phyloP scores from a whole-genome alignment of 2,797 vertebrate species.

The Chiroxiphia lanceolata region DNA sequence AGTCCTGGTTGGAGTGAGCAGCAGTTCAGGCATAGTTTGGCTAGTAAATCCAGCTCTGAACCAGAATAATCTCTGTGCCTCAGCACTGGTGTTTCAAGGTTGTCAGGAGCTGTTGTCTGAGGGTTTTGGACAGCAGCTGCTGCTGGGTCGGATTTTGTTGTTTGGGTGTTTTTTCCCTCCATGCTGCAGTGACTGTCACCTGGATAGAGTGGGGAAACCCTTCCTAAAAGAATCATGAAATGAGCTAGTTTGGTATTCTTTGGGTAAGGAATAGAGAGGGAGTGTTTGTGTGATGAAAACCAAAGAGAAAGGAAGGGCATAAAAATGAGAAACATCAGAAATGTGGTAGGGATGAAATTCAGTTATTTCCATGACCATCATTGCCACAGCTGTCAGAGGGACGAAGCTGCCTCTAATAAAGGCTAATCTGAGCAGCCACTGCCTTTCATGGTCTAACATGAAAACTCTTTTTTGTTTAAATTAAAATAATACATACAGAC shows the following conservation, averaged over 20 bases:
- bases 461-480: conserved; percentile 51
- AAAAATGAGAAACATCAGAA: conserved; percentile 15
- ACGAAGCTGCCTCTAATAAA: neutral
- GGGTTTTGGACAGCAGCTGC: neutral
- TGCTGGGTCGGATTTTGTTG: neutral
- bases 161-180: neutral
- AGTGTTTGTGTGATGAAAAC: neutral
- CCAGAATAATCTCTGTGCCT: neutral
- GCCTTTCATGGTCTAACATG: conserved; percentile 6
- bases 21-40: neutral
- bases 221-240: neutral
- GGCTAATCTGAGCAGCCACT: conserved; percentile 12
- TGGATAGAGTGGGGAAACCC: neutral
- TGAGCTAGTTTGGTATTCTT: neutral
- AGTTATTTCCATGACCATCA: neutral
- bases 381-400: conserved; percentile 22
- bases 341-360: neutral
- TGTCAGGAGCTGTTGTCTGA: neutral
- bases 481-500: conserved; percentile 3
- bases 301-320: neutral
- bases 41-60: neutral
- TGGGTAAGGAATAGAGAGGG: neutral
- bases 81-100: neutral
- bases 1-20: neutral
- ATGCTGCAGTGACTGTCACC: neutral